Evolutionary conservation across 2,113 vertebrate genomes (phyloP), one percentile per base, ranked within the genome.

Genomic region (Chaetops frenatus): DNA sequence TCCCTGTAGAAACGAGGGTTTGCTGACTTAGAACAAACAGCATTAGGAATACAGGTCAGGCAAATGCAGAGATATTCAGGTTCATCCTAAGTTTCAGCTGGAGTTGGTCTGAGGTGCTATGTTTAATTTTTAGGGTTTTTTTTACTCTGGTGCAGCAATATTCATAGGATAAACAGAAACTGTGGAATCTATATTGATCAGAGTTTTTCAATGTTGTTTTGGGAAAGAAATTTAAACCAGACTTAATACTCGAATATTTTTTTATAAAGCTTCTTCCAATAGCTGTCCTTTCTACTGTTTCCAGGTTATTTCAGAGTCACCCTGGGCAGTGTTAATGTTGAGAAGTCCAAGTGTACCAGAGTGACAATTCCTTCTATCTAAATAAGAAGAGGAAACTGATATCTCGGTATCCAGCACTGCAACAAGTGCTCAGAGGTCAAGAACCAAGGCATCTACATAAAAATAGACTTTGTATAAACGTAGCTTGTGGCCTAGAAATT

Each of bases 1-100:
- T 90, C 79, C 71, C 80, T 82, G 62, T 65, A 92, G 90, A 95
- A 96, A 77, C 4, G 15, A 44, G n/a, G 22, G 82, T 73, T 92
- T 95, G 81, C 81, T 94, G 60, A 61, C 27, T 65, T 61, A 91
- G 69, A 81, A 78, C 67, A 92, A 94, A 89, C 69, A 86, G n/a
- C 58, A 67, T 88, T 78, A 95, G 38, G 67, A 95, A 61, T 40
- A 78, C 66, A 80, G 53, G 58, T 88, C 82, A 94, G 78, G 48
- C 64, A 94, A 91, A 91, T 38, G 16, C 40, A 50, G 42, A 88
- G 64, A 53, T 65, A 48, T 64, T 67, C 53, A 64, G 18, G 48
- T 81, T 96, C 62, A 80, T 58, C 25, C 53, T 48, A 67, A 84
- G 45, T 58, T 95, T 80, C 87, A 85, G 29, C 36, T 71, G 8